Base-by-base conservation (phyloP, 2,888 invertebrate species). In the Drosophila kuntzei region DNA sequence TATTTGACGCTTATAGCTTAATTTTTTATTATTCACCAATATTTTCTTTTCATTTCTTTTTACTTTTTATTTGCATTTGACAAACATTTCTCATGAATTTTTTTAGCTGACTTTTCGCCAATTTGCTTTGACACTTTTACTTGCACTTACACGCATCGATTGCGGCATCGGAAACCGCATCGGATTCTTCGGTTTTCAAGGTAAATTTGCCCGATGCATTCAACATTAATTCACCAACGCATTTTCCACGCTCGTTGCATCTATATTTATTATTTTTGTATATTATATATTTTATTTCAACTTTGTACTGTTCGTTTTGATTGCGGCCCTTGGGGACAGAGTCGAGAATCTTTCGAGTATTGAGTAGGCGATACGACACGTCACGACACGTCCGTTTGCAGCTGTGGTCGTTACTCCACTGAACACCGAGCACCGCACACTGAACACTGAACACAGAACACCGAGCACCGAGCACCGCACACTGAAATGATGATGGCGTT, bases 351-450 rank as follows among this genome's bases (percentile, higher is more conserved):
- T 64, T 49, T 61, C 36, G 51, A 47, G 36, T 51, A 50, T 49
- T 64, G 8, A 32, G 49, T 39, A 53, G 39, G 55, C 62, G 60
- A 58, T 64, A 29, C 64, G 29, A 62, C 80, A 69, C 64, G 70
- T 67, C 79, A 65, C 69, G 68, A 83, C 82, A 90, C 89, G 90
- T 89, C 88, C 91, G 90, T 80, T 80, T 90, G 79, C 90, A 80
- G 82, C 90, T 90, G 90, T 91, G 90, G 90, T 90, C 88, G 89
- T 89, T 88, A 89, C 90, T 91, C 89, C 89, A 91, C 90, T 91
- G 83, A 88, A 79, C 63, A 61, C 46, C 34, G 20, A 27, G 8
- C 47, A 36, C 14, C 16, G 43, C 36, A 18, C 60, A 62, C 27
- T 32, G 20, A 36, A 53, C 39, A 57, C 46, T 4, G 81, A 86